Base-by-base conservation (phyloP, 2,797 vertebrate species). In the Silurus aristotelis region DNA sequence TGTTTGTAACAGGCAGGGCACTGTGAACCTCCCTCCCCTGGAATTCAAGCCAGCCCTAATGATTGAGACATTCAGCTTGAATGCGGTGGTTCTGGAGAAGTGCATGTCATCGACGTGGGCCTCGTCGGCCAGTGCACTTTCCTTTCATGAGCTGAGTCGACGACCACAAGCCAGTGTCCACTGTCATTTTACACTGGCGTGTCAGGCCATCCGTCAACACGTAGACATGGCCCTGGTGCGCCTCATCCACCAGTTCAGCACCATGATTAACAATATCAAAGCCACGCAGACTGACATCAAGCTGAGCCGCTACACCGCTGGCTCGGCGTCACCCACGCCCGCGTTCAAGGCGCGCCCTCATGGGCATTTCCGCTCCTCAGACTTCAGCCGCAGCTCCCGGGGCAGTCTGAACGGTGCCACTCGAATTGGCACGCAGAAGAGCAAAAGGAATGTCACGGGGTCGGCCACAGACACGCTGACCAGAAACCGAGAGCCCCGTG, bases 281-380 rank as follows among this genome's bases (percentile, higher is more conserved):
- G 98, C 98, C 76, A 99, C 98, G 0, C 98, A 99, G 93, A 99
- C 98, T 0, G 98, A 99, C 93, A 99, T 99, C 92, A 99, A 99
- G 61, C 96, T 99, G 17, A 99, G 96, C 91, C 96, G 98, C 85
- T 99, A 99, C 89, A 99, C 98, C 0, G 98, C 98, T 0, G 98
- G 98, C 20, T 99, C 98, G 0, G 96, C 98, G 22, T 99, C 98
- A 1, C 98, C 98, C 0, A 99, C 98, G 0, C 98, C 98, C 43
- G 98, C 98, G 31, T 99, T 98, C 93, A 99, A 98, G 93, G 96
- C 96, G 0, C 96, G 97, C 43, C 97, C 97, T 0, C 97, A 98
- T 86, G 93, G 96, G 70, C 95, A 98, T 88, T 98, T 99, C 88
- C 96, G 97, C 88, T 99, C 98, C 0, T 98, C 97, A 0, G 98